Conservation (phyloP, 2,797 vertebrate genomes). For the Sebastes hopkinsi region DNA sequence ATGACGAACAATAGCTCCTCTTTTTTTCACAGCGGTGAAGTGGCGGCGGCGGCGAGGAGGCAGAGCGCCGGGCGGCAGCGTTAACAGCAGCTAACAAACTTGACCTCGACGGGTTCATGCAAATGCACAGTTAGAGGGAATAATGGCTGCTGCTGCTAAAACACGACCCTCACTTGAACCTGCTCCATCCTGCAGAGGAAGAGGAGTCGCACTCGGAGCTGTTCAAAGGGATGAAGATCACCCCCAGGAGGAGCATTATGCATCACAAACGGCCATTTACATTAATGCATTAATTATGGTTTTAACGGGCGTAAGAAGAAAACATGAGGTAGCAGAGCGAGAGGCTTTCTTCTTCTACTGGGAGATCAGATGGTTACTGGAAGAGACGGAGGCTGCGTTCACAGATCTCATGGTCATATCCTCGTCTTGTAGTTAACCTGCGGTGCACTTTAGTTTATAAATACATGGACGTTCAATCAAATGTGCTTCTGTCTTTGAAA, state of each 20-base stretch:
- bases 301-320: not conserved
- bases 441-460: not conserved
- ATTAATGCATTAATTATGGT: conserved; percentile 15
- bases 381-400: not conserved
- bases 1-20: conserved; percentile 44
- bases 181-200: conserved; percentile 26
- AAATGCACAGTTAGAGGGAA: conserved; percentile 40
- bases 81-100: conserved; percentile 54
- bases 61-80: not conserved
- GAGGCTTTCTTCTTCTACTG: not conserved
- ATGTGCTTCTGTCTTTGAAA: not conserved
- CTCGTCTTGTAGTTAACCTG: not conserved
- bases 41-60: conserved; percentile 1
- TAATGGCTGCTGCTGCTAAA: conserved; percentile 35
- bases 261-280: conserved; percentile 17
- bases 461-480: too few species aligned
- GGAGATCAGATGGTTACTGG: not conserved
- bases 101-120: conserved; percentile 51
- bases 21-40: conserved; percentile 39
- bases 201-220: conserved; percentile 7
- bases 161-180: conserved; percentile 48
- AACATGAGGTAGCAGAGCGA: not conserved
- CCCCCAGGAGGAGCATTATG: not conserved
- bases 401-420: not conserved
- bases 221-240: conserved; percentile 24